These are phyloP conservation scores for Diloba caeruleocephala DNA, from an alignment of 2,888 invertebrate genomes.

Conservation along the genomic window DNA sequence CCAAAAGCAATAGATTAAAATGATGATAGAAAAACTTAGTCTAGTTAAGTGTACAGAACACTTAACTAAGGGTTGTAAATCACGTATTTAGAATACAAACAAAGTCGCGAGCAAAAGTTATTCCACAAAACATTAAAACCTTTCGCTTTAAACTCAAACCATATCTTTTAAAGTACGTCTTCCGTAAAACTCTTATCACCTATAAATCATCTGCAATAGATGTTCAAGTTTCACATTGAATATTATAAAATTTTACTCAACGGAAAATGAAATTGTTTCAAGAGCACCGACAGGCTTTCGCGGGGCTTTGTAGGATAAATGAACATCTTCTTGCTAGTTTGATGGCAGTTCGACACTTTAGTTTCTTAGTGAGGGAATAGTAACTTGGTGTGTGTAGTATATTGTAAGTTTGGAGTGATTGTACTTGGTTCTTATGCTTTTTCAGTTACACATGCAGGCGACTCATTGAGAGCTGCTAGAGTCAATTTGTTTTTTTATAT, in stretches of 20 bases:
- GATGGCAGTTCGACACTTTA: conserved; percentile 40
- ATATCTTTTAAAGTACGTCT: conserved; percentile 2
- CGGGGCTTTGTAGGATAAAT: conserved; percentile 42
- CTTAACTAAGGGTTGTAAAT: no score
- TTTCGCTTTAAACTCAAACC: conserved; percentile 2
- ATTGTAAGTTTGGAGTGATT: no score
- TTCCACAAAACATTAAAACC: no score
- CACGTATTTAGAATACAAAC: no score
- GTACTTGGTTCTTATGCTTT: no score
- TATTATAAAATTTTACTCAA: conserved; percentile 51
- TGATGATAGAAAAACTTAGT: no score
- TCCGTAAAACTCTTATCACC: background rate
- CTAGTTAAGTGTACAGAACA: no score
- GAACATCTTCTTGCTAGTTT: conserved; percentile 33
- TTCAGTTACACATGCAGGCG: no score
- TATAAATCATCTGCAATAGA: conserved; percentile 47
- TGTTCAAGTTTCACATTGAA: conserved; percentile 40
- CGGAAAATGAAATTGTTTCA: conserved; percentile 56
- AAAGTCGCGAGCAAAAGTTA: no score
- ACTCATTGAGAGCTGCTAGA: no score
- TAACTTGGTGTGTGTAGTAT: background rate
- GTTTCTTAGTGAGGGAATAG: conserved; percentile 6
- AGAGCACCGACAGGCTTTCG: conserved; percentile 35
- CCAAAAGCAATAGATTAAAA: no score
- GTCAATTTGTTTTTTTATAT: no score